These are phyloP conservation scores for Sabatieria punctata DNA, from an alignment of 2,888 invertebrate genomes.

Conservation along the genomic window DNA sequence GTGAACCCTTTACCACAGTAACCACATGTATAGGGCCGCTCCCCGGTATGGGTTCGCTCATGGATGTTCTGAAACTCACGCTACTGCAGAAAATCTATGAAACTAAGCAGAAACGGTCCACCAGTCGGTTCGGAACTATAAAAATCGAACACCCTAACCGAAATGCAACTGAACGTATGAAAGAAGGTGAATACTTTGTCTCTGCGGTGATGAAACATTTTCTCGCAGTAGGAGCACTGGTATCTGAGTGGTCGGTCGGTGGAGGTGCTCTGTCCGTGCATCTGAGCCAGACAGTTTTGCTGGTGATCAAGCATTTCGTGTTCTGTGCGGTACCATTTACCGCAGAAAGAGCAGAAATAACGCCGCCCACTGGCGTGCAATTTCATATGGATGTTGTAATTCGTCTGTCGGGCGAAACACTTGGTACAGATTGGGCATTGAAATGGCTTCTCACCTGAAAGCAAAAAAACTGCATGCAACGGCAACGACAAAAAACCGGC, in stretches of 20 bases:
- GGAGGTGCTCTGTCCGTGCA: constrained; percentile 9
- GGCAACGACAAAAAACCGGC: background rate
- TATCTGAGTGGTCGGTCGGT: constrained; percentile 12
- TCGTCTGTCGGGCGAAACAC: constrained; percentile 11
- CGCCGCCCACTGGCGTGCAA: constrained; percentile 13
- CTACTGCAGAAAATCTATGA: too few relatives aligned
- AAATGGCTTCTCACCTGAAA: constrained; percentile 9
- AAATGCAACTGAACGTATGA: too few relatives aligned
- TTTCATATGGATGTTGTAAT: constrained; percentile 13
- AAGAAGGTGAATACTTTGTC: constrained; percentile 18
- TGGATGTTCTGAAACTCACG: constrained; percentile 14
- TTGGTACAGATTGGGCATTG: constrained; percentile 12
- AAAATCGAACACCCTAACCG: too few relatives aligned
- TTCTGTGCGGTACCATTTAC: constrained; percentile 11
- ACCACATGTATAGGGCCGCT: constrained; percentile 20
- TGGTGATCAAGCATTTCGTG: constrained; percentile 11
- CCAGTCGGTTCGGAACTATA: too few relatives aligned
- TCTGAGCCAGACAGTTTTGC: constrained; percentile 8
- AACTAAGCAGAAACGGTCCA: too few relatives aligned
- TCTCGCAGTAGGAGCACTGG: constrained; percentile 16
- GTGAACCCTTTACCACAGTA: constrained; percentile 18
- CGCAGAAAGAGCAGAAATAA: constrained; percentile 14
- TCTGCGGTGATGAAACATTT: constrained; percentile 17
- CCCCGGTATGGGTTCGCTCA: constrained; percentile 20
- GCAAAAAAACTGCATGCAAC: background rate